Evolutionary conservation across 2,797 vertebrate species (phyloP).

Genomic region (Propithecus perrieri): DNA sequence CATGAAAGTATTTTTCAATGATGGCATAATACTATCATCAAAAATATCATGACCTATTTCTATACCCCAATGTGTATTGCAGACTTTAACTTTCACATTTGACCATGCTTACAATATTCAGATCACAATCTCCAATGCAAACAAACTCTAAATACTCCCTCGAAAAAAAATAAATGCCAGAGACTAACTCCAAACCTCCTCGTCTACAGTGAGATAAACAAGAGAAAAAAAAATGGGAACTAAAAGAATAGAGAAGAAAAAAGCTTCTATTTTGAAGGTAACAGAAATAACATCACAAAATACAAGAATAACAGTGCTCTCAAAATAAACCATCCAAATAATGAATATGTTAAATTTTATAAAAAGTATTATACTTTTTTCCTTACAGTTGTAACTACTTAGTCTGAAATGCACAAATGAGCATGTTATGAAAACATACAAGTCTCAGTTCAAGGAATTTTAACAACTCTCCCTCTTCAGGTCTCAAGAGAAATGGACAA

Average conservation of each 20-base stretch:
- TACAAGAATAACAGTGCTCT: not conserved
- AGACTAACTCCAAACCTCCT: not conserved
- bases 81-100: slow-evolving; percentile 22
- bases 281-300: slow-evolving; percentile 43
- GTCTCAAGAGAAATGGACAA: slow-evolving; percentile 47
- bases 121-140: slow-evolving; percentile 1
- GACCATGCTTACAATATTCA: slow-evolving; percentile 44
- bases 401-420: slow-evolving; percentile 11
- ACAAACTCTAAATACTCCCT: not conserved
- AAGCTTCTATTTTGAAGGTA: not conserved
- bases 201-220: slow-evolving; percentile 20
- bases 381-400: not conserved
- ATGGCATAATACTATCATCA: slow-evolving; percentile 3
- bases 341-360: slow-evolving; percentile 11
- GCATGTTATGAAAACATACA: not conserved
- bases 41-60: slow-evolving; percentile 7
- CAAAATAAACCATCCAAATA: slow-evolving; percentile 36
- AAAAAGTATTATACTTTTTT: not conserved
- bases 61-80: not conserved
- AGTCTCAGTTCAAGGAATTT: slow-evolving; percentile 41
- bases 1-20: slow-evolving; percentile 39
- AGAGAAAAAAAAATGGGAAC: slow-evolving; percentile 1
- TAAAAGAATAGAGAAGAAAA: slow-evolving; percentile 1
- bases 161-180: slow-evolving; percentile 46
- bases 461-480: slow-evolving; percentile 23